Evolutionary conservation across 2,888 invertebrate genomes (phyloP).

Genomic region (Drosophila leonis): DNA sequence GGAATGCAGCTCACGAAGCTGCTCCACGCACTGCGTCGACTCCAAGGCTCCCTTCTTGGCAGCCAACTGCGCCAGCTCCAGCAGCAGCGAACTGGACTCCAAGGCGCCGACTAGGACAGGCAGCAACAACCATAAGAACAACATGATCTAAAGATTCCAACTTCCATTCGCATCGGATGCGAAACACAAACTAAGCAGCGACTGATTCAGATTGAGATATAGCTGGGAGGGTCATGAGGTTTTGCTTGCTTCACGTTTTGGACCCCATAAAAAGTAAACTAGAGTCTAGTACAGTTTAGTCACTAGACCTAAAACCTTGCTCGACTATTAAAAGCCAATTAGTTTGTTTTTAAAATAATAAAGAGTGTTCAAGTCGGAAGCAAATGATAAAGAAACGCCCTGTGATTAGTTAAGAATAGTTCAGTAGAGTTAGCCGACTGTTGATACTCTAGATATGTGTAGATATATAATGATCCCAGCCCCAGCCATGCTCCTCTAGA

Average conservation of each 20-base stretch:
- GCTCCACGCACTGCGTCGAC: constrained; percentile 29
- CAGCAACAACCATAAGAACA: constrained; percentile 4
- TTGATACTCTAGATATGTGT: neutral
- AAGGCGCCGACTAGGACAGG: constrained; percentile 3
- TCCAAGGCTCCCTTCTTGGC: neutral
- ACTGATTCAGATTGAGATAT: neutral
- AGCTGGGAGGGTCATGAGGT: neutral
- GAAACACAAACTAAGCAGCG: neutral
- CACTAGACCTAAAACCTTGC: neutral
- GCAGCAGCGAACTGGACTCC: constrained; percentile 29
- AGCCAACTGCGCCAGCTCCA: constrained; percentile 21
- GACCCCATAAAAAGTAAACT: neutral
- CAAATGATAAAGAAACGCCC: neutral
- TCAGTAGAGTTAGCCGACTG: neutral
- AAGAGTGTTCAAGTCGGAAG: neutral
- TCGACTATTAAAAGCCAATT: neutral
- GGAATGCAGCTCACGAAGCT: constrained; percentile 29
- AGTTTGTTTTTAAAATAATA: neutral
- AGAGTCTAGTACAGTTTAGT: neutral
- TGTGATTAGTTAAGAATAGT: neutral
- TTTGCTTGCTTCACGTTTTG: neutral
- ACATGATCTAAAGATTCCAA: neutral
- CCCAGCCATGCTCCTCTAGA: no score
- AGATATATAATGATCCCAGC: no score
- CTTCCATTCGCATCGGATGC: neutral